phyloP scores from a whole-genome alignment of 2,113 vertebrate species.

The Myotis davidii region DNA sequence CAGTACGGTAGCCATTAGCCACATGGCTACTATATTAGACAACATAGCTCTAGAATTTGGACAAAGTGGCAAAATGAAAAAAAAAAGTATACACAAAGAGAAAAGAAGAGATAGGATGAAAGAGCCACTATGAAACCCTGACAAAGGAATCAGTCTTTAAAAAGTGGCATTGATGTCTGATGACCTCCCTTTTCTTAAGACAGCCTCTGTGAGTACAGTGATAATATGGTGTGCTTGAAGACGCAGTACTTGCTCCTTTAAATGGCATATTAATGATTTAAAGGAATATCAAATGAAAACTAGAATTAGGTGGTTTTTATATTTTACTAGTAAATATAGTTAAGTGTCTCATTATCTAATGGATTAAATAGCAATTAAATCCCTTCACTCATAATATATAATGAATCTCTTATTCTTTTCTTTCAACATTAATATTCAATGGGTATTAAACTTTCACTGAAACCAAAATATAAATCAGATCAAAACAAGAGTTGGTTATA shows the following conservation, averaged over 20 bases:
- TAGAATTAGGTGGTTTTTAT: background rate
- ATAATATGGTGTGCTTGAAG: background rate
- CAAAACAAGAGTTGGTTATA: background rate
- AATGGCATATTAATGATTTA: background rate
- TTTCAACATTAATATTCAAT: constrained; percentile 22
- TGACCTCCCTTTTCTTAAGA: background rate
- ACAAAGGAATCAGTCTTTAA: background rate
- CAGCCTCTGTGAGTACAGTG: background rate
- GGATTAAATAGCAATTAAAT: background rate
- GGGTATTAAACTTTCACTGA: background rate
- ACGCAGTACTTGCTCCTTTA: background rate
- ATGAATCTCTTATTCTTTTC: background rate
- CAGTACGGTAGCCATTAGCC: background rate
- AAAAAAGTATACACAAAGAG: background rate
- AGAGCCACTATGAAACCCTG: background rate
- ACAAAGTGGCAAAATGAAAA: background rate
- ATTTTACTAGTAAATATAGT: background rate
- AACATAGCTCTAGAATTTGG: background rate
- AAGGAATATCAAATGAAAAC: background rate
- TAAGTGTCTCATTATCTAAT: background rate
- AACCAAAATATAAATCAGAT: constrained; percentile 37
- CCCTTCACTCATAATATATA: background rate
- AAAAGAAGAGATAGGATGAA: background rate
- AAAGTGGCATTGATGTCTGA: background rate
- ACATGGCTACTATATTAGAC: background rate